A percentile compares a stretch with the other conserved stretches of the same genome.
These are phyloP conservation scores for Aphidoletes aphidimyza DNA, from an alignment of 2,888 invertebrate species.

Conservation along the genomic window DNA sequence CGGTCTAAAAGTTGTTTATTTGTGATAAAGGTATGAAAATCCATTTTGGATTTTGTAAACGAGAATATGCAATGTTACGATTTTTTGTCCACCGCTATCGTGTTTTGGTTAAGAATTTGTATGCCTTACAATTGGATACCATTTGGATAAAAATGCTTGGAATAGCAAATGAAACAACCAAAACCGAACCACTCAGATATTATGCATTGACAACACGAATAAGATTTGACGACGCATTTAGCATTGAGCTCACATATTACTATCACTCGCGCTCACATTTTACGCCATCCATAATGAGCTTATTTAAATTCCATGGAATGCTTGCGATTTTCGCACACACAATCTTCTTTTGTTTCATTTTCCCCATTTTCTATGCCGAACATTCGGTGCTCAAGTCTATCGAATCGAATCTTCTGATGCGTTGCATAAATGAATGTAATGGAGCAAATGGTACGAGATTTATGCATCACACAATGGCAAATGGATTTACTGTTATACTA, in stretches of 20 bases:
- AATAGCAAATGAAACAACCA: background rate
- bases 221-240: slow-evolving; percentile 16
- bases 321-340: slow-evolving; percentile 31
- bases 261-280: slow-evolving; percentile 19
- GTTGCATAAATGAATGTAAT: slow-evolving; percentile 30
- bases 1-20: background rate
- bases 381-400: background rate
- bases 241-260: slow-evolving; percentile 51
- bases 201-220: background rate
- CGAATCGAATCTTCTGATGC: background rate
- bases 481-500: slow-evolving; percentile 10
- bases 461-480: slow-evolving; percentile 23
- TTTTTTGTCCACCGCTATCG: too few species aligned
- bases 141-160: background rate
- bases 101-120: background rate
- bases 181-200: background rate
- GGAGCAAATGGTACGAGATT: slow-evolving; percentile 34
- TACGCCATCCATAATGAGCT: slow-evolving; percentile 25
- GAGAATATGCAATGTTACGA: background rate
- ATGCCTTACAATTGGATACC: background rate
- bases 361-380: too few species aligned
- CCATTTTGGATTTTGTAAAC: slow-evolving; percentile 21
- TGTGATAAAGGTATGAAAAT: slow-evolving; percentile 44
- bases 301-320: slow-evolving; percentile 43
- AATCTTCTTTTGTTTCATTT: background rate